A percentile compares a stretch with the other conserved stretches of the same genome.
Evolutionary conservation across 2,113 vertebrate species (phyloP).

Genomic region (Hymenochirus boettgeri): DNA sequence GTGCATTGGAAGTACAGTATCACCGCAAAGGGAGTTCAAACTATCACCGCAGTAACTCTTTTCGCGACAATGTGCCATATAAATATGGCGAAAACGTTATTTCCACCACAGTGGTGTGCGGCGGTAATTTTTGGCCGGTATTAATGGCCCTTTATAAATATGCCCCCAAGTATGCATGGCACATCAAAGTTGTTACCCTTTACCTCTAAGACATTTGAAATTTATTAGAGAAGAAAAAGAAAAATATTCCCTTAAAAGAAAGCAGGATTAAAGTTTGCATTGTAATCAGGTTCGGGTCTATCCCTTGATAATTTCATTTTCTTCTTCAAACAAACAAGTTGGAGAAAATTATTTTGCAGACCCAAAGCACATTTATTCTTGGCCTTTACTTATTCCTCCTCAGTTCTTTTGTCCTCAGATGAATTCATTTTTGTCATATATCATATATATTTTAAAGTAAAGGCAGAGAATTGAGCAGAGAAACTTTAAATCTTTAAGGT

Average conservation of each 20-base stretch:
- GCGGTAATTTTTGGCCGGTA: too few species aligned
- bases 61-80: not conserved
- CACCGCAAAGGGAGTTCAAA: too few species aligned
- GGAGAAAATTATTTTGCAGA: constrained; percentile 16
- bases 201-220: constrained; percentile 8
- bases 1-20: too few species aligned
- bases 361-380: constrained; percentile 6
- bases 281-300: constrained; percentile 23
- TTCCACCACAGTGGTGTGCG: too few species aligned
- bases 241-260: constrained; percentile 13
- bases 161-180: constrained; percentile 21
- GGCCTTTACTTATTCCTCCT: constrained; percentile 22
- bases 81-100: too few species aligned
- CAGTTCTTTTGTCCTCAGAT: constrained; percentile 10
- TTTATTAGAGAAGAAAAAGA: constrained; percentile 6
- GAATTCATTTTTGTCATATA: constrained; percentile 12
- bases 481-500: too few species aligned
- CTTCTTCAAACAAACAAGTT: constrained; percentile 21
- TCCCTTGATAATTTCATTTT: constrained; percentile 17
- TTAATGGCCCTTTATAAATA: too few species aligned
- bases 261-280: constrained; percentile 23
- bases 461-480: not conserved
- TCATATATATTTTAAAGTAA: constrained; percentile 12
- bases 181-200: constrained; percentile 1
- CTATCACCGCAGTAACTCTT: too few species aligned